Base-by-base conservation (phyloP, 2,888 invertebrate species). In the Serrognathus titanus region DNA sequence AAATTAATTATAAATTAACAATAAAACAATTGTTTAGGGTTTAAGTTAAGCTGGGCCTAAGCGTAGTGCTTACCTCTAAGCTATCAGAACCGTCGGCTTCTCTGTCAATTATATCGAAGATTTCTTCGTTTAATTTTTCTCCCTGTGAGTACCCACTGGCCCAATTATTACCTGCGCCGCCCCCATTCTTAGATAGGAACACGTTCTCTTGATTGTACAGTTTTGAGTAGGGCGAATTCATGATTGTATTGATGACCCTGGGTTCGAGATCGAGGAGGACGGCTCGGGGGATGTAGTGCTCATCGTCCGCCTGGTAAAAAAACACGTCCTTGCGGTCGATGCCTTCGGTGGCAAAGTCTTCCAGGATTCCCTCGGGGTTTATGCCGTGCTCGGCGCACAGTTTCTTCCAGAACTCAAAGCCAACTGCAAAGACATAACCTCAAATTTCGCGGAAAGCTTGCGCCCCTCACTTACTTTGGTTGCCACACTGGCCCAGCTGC, bases 111-210 rank as follows among this genome's bases (percentile, higher is more conserved):
- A 99, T 98, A 78, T 99, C 97, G 80, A 98, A 97, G 41, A 98
- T 91, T 79, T 97, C 97, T 76, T 97, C 97, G 72, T 93, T 91
- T 2, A 97, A 79, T 70, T 88, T 89, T 75, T 95, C 95, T 10
- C 96, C 97, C 78, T 97, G 90, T 55, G 90, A 88, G 75, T 91
- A 97, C 1, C 99, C 99, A 12, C 93, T 92, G 0, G 98, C 98
- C 99, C 99, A 99, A 77, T 98, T 98, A 75, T 99, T 99, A 48
- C 99, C 99, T 4, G 99, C 99, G 56, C 99, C 98, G 52, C 97
- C 98, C 7, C 98, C 99, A 75, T 97, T 92, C 78, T 97, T 96
- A 0, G 96, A 95, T 53, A 97, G 76, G 75, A 94, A 97, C 11
- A 97, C 90, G 81, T 99, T 98, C 79, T 99, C 98, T 55, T 94